Percentiles rank a stretch among this genome's conserved stretches.
phyloP scores from a whole-genome alignment of 92 coral and sea anemone species.

The Phenganax stokvisi region DNA sequence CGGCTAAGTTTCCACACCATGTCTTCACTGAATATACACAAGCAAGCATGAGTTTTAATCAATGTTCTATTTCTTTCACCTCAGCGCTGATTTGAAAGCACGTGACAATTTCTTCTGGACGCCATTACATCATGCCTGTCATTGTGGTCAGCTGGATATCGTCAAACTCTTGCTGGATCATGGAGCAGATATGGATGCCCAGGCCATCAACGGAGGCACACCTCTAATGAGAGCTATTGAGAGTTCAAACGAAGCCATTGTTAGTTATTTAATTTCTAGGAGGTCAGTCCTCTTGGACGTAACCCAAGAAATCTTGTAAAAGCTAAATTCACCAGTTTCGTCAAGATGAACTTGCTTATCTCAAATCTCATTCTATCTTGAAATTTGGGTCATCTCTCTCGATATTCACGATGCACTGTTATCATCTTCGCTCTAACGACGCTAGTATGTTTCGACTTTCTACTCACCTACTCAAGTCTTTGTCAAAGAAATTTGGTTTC shows the following conservation, averaged over 20 bases:
- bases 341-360: background rate
- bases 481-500: background rate
- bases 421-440: no score
- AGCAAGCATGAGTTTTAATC: no score
- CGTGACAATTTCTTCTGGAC: conserved; percentile 92
- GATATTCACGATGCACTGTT: no score
- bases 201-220: conserved; percentile 92
- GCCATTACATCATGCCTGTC: conserved; percentile 89
- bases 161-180: conserved; percentile 68
- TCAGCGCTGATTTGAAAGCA: conserved; percentile 82
- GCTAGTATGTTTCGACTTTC: background rate
- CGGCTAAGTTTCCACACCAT: no score
- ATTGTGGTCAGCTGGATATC: conserved; percentile 82
- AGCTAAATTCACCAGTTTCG: background rate
- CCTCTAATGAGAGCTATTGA: conserved; percentile 96
- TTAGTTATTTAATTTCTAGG: conserved; percentile 72
- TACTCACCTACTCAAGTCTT: background rate
- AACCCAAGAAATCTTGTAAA: no score
- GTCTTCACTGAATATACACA: no score
- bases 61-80: background rate
- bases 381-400: no score
- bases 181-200: conserved; percentile 88
- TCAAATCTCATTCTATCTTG: no score
- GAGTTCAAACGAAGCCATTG: conserved; percentile 84
- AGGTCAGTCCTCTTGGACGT: conserved; percentile 56